Conservation (phyloP, 2,888 invertebrate genomes). For the Dioctria rufipes region DNA sequence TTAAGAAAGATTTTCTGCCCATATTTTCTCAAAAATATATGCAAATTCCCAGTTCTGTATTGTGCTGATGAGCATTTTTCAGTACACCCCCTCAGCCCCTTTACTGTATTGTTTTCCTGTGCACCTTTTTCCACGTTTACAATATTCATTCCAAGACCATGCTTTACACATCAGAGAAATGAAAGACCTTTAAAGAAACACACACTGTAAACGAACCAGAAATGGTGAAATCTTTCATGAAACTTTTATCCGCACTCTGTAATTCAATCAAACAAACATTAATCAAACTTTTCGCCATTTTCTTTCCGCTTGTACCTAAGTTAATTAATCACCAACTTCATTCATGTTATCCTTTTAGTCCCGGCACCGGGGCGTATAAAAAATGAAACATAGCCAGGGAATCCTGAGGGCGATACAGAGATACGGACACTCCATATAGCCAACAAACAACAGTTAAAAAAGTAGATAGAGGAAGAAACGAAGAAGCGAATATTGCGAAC, state of each 20-base stretch:
- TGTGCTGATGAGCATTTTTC: too few relatives aligned
- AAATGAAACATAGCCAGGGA: conserved; percentile 24
- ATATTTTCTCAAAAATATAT: too few relatives aligned
- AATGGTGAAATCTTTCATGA: background rate
- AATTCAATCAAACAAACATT: conserved; percentile 49
- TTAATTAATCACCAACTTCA: conserved; percentile 52
- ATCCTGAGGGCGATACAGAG: background rate
- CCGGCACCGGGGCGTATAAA: conserved; percentile 36
- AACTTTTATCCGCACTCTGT: conserved; percentile 21
- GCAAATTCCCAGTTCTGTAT: too few relatives aligned
- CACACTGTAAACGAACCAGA: background rate
- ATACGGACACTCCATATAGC: background rate
- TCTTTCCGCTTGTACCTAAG: conserved; percentile 47
- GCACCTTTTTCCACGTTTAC: background rate
- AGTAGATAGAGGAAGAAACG: background rate
- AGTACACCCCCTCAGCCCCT: too few relatives aligned
- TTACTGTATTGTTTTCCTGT: background rate
- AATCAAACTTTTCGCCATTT: conserved; percentile 50
- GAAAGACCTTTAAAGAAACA: background rate
- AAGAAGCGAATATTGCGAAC: conserved; percentile 33
- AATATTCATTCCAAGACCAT: background rate
- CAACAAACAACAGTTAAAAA: conserved; percentile 36
- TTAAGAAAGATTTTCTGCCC: too few relatives aligned
- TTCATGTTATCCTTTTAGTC: conserved; percentile 48
- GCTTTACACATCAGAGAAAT: background rate